Conservation (phyloP, 2,888 invertebrate genomes). For the Resseliella maxima region DNA sequence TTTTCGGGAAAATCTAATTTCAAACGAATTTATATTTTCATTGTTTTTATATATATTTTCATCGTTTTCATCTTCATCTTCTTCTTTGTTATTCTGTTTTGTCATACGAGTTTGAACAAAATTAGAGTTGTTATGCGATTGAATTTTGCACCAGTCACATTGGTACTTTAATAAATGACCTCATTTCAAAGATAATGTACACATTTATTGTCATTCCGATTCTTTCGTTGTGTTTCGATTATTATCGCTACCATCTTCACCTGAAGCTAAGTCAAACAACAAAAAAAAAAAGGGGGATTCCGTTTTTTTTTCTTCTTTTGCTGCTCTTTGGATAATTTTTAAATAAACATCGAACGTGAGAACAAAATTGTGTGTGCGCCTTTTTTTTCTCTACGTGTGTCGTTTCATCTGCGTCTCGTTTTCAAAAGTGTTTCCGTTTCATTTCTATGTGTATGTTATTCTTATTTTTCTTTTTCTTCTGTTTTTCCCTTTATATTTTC, state of each 20-base stretch:
- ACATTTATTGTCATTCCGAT: neutral
- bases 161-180: neutral
- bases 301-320: too few species aligned
- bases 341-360: constrained; percentile 10
- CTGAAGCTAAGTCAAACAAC: neutral
- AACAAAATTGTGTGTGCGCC: neutral
- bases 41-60: neutral
- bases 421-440: neutral
- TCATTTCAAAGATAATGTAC: neutral
- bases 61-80: neutral
- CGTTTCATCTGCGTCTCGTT: neutral
- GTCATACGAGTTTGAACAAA: neutral
- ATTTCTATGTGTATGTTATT: neutral
- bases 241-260: neutral
- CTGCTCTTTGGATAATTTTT: neutral
- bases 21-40: neutral
- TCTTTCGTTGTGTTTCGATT: neutral
- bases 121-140: neutral
- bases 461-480: neutral
- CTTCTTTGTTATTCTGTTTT: neutral
- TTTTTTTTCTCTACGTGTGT: neutral
- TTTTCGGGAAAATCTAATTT: neutral
- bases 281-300: neutral
- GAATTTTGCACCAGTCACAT: neutral
- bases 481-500: neutral